Conservation (phyloP, 2,888 invertebrate species). For the Notocelia uddmanniana region DNA sequence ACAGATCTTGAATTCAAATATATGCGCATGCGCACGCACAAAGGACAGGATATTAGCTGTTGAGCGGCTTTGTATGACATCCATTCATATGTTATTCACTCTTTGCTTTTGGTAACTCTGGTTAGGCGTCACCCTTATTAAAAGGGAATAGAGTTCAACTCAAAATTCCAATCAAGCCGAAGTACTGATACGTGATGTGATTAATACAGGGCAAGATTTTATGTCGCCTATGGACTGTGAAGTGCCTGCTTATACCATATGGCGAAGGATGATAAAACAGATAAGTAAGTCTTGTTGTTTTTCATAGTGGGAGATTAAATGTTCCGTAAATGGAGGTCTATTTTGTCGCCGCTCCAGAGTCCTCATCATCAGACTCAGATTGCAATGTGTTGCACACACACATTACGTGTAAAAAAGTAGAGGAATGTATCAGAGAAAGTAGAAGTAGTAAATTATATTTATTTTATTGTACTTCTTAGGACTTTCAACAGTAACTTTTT, state of each 20-base stretch:
- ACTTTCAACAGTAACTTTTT: too few relatives aligned
- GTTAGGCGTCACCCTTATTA: too few relatives aligned
- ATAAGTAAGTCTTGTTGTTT: neutral
- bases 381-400: too few relatives aligned
- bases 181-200: conserved; percentile 26
- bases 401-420: too few relatives aligned
- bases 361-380: too few relatives aligned
- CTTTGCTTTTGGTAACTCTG: too few relatives aligned
- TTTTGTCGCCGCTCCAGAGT: too few relatives aligned
- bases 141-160: too few relatives aligned
- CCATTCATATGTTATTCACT: conserved; percentile 16
- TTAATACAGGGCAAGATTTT: conserved; percentile 10
- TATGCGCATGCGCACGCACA: conserved; percentile 21
- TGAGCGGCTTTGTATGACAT: conserved; percentile 29
- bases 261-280: neutral
- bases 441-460: too few relatives aligned
- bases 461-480: too few relatives aligned
- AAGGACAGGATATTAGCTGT: conserved; percentile 48
- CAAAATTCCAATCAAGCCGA: too few relatives aligned
- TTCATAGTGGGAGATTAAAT: neutral
- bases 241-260: neutral
- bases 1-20: conserved; percentile 6
- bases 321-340: neutral
- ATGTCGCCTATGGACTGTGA: conserved; percentile 1
- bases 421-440: too few relatives aligned